phyloP scores from a whole-genome alignment of 92 coral and sea anemone genomes.

The Bergia puertoricense region DNA sequence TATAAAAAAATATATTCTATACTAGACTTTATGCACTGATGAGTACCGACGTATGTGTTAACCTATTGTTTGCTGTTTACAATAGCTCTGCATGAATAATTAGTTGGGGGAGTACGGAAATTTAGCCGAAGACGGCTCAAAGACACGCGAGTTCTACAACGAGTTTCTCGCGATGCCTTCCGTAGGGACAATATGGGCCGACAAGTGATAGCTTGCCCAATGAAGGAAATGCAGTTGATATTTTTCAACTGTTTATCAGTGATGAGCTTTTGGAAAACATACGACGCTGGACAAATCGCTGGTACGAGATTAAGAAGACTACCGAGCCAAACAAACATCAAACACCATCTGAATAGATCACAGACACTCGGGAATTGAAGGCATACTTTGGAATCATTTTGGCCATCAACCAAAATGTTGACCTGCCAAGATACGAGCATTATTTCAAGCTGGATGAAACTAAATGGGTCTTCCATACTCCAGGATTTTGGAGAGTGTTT shows the following conservation, averaged over 20 bases:
- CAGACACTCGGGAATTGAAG: background rate
- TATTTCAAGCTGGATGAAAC: background rate
- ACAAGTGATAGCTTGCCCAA: background rate
- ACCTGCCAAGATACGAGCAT: background rate
- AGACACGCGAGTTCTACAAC: background rate
- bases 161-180: background rate
- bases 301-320: slow-evolving; percentile 29
- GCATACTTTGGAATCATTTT: background rate
- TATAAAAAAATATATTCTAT: too few relatives aligned
- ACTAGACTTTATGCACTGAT: too few relatives aligned
- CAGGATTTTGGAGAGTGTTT: background rate
- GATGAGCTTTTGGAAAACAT: slow-evolving; percentile 41
- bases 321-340: background rate
- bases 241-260: slow-evolving; percentile 31
- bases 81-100: too few relatives aligned
- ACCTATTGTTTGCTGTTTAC: too few relatives aligned
- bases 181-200: background rate
- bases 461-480: background rate
- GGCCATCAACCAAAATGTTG: background rate
- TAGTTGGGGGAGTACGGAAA: too few relatives aligned
- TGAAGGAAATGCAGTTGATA: slow-evolving; percentile 17
- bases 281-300: slow-evolving; percentile 33
- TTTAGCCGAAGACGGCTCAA: background rate
- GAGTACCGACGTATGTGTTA: too few relatives aligned
- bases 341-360: background rate